A percentile compares a stretch with the other conserved stretches of the same genome.
Evolutionary conservation across 2,797 vertebrate species (phyloP).

Genomic region (Miichthys miiuy): DNA sequence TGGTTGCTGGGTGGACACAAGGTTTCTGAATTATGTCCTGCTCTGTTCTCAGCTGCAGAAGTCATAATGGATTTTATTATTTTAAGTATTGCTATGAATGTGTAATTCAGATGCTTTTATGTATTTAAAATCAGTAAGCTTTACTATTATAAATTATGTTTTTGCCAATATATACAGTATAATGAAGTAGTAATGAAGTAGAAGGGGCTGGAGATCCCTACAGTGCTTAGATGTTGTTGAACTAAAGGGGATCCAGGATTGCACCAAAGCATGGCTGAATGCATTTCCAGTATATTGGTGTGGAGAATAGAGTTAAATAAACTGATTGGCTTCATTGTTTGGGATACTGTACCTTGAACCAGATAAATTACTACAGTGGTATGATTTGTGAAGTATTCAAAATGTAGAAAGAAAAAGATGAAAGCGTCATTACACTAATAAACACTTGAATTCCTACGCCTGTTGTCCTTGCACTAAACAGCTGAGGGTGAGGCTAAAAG

Average conservation of each 20-base stretch:
- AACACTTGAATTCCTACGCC: not conserved
- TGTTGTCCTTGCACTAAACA: constrained; percentile 30
- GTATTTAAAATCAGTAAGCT: not conserved
- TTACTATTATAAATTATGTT: not conserved
- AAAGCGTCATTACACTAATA: not conserved
- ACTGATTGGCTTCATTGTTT: not conserved
- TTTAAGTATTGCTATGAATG: constrained; percentile 16
- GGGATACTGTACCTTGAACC: not conserved
- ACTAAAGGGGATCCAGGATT: not conserved
- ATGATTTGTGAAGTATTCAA: constrained; percentile 5
- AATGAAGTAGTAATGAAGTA: not conserved
- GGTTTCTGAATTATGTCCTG: constrained; percentile 45
- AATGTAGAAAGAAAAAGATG: not conserved
- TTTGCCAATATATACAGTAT: not conserved
- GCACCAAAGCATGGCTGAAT: not conserved
- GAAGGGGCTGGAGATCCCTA: not conserved
- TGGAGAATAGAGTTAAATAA: constrained; percentile 11
- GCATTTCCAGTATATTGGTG: not conserved
- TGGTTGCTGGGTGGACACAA: constrained; percentile 69
- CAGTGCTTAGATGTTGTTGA: not conserved
- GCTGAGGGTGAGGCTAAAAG: not conserved
- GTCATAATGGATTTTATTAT: constrained; percentile 17
- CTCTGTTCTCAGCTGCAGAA: constrained; percentile 11
- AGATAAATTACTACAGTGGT: not conserved
- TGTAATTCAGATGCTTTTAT: not conserved